Evolutionary conservation across 2,113 vertebrate species (phyloP), one percentile per base, ranked within the genome.

Genomic region (Actenoides lindsayi): DNA sequence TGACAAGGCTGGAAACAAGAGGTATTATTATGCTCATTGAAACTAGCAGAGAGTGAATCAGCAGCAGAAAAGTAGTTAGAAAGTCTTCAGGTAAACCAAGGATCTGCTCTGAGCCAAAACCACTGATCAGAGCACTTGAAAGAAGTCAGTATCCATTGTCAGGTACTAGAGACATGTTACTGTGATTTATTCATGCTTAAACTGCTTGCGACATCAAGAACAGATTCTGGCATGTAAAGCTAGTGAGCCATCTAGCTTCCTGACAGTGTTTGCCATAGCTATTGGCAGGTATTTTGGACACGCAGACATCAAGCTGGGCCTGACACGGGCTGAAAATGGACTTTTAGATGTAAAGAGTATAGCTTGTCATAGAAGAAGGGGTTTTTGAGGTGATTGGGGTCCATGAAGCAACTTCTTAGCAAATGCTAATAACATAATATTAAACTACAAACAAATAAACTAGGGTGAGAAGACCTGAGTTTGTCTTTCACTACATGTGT

Each of bases 161-260:
- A 18, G 27, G 81, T 54, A 20, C 37, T 73, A 37, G 30, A 79
- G 80, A 79, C 57, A 31, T 16, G 51, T 13, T 75, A 13, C 44
- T n/a, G 62, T 93, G 91, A 94, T 91, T 93, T 93, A 93, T 86
- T 51, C 41, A 41, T 42, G 63, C 46, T 89, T 74, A 83, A 87
- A 93, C 80, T 86, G 62, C 27, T 89, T 76, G 27, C 0, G 48
- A 83, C 9, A 3, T 80, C 77, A 89, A 53, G 84, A 75, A 53
- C 2, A 1, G 81, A 24, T 76, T 67, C 65, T 83, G 84, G 41
- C 91, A 79, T 30, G 42, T 62, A 86, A 78, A 89, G 50, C 25
- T 53, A 83, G 57, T 35, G 30, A 89, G 37, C 31, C 53, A 25
- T 60, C 37, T 56, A 56, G n/a, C 41, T 86, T 83, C 71, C 42